Evolutionary conservation across 2,113 vertebrate species (phyloP).

Genomic region (Sorex araneus): DNA sequence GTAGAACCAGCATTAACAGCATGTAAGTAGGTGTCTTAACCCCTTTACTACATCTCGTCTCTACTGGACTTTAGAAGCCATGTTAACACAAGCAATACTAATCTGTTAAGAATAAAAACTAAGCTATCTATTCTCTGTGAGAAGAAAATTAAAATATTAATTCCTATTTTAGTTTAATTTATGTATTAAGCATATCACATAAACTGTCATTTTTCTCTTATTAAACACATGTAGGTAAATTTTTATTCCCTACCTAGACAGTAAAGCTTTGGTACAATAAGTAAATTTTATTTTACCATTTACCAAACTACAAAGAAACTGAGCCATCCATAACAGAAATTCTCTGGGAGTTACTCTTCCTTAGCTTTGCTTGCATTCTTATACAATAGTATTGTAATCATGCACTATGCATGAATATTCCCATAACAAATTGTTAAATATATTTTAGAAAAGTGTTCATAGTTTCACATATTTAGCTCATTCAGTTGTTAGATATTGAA

Average conservation of each 20-base stretch:
- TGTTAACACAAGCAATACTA: background rate
- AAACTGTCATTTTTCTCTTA: background rate
- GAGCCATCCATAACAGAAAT: background rate
- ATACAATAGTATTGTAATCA: background rate
- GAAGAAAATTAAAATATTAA: background rate
- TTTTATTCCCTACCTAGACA: background rate
- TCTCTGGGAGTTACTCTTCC: background rate
- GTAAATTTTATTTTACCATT: background rate
- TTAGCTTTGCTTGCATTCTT: background rate
- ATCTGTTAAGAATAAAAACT: constrained; percentile 10
- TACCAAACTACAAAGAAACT: background rate
- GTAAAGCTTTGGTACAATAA: background rate
- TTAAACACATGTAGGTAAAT: background rate
- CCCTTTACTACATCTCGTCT: too few relatives aligned
- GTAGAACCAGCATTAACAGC: too few relatives aligned
- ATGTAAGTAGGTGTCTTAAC: too few relatives aligned
- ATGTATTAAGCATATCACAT: background rate
- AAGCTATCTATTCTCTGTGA: background rate
- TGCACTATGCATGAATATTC: background rate
- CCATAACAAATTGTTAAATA: constrained; percentile 5
- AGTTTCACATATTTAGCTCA: background rate
- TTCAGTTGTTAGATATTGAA: constrained; percentile 15
- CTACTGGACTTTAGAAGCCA: too few relatives aligned
- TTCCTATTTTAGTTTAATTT: background rate
- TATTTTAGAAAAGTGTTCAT: background rate